Base-by-base conservation (phyloP, 1,140 invertebrate species). In the Tyrophagus putrescentiae region DNA sequence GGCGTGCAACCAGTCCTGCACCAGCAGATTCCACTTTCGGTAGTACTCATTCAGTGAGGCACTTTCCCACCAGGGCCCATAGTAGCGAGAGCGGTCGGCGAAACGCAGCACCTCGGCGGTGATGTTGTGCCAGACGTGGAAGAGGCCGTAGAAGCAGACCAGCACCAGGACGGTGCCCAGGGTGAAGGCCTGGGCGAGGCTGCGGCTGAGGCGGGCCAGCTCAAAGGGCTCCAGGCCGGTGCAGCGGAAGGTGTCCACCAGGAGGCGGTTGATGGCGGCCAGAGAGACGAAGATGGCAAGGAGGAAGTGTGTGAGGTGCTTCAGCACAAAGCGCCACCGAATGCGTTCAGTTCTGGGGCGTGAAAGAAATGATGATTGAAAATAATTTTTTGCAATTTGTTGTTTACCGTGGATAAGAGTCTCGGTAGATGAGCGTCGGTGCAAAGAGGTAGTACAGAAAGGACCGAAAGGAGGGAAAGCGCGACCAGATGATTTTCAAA, bases 61-160 rank as follows among this genome's bases (percentile, higher is more conserved):
- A 5, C 81, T 81, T 48, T 87, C 93, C 93, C 93, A 97, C 93
- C 92, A 97, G 67, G 94, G 89, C 73, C 80, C 81, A 67, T 90
- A 89, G 72, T 88, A 90, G 65, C 82, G 76, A n/a, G n/a, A n/a
- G 60, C 87, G 75, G 71, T 94, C 90, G 4, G 81, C 85, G 72
- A 95, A 95, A 48, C 76, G 76, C 11, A 92, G 66, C 70, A 93
- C 78, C 72, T 95, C 90, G 3, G 87, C 85, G 67, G 82, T 85
- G 7, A 84, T 83, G 73, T 94, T 95, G 66, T 87, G 76, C 85
- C 87, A 93, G 0, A 82, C 80, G 70, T 95, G 90, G 1, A 94
- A 71, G 1, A 95, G 72, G 48, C 82, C 79, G 72, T 89, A 94
- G 71, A 93, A 93, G 6, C 78, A 82, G 56, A 82, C 79, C 3